Conservation (phyloP, 2,797 vertebrate genomes). For the Pseudomugil gertrudae region DNA sequence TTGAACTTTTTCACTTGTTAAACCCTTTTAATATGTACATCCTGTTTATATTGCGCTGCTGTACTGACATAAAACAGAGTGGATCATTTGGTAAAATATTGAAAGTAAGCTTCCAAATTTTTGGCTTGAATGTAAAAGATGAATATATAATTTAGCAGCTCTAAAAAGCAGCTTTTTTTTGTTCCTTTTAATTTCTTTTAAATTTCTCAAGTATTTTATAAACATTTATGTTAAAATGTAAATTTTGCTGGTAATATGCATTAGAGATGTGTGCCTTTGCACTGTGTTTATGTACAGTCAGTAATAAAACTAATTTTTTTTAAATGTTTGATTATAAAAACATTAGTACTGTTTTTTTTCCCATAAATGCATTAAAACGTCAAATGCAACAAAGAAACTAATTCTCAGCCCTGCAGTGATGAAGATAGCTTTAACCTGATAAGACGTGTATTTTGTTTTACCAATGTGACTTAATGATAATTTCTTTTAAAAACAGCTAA, state of each 20-base stretch:
- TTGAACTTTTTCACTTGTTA: slow-evolving; percentile 54
- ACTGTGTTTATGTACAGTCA: slow-evolving; percentile 86
- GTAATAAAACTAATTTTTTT: slow-evolving; percentile 86
- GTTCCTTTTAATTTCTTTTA: slow-evolving; percentile 50
- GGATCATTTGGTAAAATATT: slow-evolving; percentile 39
- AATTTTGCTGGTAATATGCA: slow-evolving; percentile 82
- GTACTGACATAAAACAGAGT: slow-evolving; percentile 35
- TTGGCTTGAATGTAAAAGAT: slow-evolving; percentile 67
- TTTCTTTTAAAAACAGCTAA: neutral
- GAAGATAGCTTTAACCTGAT: neutral
- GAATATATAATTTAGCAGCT: slow-evolving; percentile 39
- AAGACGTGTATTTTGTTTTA: neutral
- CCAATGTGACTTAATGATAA: neutral
- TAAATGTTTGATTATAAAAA: slow-evolving; percentile 78
- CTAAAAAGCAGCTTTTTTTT: slow-evolving; percentile 51
- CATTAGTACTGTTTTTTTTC: slow-evolving; percentile 29
- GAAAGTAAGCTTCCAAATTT: slow-evolving; percentile 18
- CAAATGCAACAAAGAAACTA: neutral
- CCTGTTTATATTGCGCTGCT: slow-evolving; percentile 53
- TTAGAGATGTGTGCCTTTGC: slow-evolving; percentile 81
- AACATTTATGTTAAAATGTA: slow-evolving; percentile 77
- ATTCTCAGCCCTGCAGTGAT: neutral
- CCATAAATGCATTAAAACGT: slow-evolving; percentile 37
- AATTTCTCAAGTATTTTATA: slow-evolving; percentile 76
- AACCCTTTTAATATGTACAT: slow-evolving; percentile 61